These are phyloP conservation scores for Lutraria rhynchaena DNA, from an alignment of 1,140 invertebrate species.

Conservation along the genomic window DNA sequence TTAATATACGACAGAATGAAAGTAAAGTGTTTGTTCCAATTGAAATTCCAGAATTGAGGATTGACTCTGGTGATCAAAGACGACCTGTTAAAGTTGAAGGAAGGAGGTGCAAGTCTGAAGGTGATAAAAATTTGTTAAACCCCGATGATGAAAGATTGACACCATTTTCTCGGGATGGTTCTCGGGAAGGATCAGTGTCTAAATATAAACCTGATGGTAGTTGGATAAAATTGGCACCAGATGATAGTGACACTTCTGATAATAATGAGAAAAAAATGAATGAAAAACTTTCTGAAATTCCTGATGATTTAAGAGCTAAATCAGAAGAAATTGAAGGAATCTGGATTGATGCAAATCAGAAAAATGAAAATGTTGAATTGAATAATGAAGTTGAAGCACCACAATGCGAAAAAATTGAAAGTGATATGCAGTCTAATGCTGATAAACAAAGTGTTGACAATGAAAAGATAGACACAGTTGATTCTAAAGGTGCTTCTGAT, in stretches of 20 bases:
- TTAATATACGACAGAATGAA: not conserved
- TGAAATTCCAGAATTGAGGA: conserved; percentile 8
- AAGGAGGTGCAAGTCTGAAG: conserved; percentile 27
- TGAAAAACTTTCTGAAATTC: not conserved
- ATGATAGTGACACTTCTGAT: conserved; percentile 22
- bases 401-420: not conserved
- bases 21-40: conserved; percentile 24
- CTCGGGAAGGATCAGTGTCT: conserved; percentile 28
- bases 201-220: conserved; percentile 73
- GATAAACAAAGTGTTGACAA: not conserved
- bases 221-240: conserved; percentile 68
- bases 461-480: conserved; percentile 29
- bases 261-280: conserved; percentile 1
- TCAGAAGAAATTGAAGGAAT: conserved; percentile 13
- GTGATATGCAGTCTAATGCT: not conserved
- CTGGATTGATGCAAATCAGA: conserved; percentile 6
- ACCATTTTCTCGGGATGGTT: conserved; percentile 30
- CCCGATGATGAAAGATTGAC: not conserved
- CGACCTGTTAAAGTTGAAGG: not conserved
- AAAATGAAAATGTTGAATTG: not conserved
- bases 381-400: not conserved
- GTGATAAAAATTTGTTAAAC: conserved; percentile 14
- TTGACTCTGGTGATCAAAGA: not conserved
- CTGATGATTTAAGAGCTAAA: not conserved
- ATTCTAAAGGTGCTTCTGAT: conserved; percentile 56